phyloP scores from a whole-genome alignment of 2,888 invertebrate species.

The Luperina nickerlii region DNA sequence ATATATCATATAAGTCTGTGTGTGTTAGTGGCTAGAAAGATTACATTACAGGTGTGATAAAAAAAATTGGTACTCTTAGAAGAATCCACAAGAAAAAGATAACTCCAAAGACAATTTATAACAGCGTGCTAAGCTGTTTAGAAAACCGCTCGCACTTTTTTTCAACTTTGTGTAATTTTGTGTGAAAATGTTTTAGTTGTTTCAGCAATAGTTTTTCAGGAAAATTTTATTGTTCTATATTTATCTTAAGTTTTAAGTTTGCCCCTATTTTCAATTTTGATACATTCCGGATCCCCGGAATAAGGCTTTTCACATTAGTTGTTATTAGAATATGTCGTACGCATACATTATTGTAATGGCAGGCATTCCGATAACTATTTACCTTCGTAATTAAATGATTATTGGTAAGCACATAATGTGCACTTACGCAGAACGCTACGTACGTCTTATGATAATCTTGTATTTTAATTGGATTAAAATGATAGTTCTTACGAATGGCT shows the following conservation, averaged over 20 bases:
- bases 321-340: slow-evolving; percentile 70
- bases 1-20: not conserved
- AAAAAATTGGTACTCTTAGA: not conserved
- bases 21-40: not conserved
- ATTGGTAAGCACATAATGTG: slow-evolving; percentile 77
- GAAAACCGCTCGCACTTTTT: not conserved
- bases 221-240: not conserved
- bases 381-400: slow-evolving; percentile 79
- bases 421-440: slow-evolving; percentile 60
- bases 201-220: no score
- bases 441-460: slow-evolving; percentile 67
- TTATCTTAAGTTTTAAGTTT: not conserved
- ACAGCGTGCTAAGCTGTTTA: not conserved
- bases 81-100: not conserved
- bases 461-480: slow-evolving; percentile 69
- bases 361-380: slow-evolving; percentile 72
- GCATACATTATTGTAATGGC: slow-evolving; percentile 77
- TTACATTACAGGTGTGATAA: no score
- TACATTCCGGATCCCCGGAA: slow-evolving; percentile 59
- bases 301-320: slow-evolving; percentile 64
- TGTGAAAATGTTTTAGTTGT: not conserved
- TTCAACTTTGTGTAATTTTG: not conserved
- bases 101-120: not conserved
- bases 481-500: slow-evolving; percentile 67
- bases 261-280: no score